A percentile compares a stretch with the other conserved stretches of the same genome.
Conservation (phyloP, 64 coral and sea anemone genomes). For the Montipora foliosa region DNA sequence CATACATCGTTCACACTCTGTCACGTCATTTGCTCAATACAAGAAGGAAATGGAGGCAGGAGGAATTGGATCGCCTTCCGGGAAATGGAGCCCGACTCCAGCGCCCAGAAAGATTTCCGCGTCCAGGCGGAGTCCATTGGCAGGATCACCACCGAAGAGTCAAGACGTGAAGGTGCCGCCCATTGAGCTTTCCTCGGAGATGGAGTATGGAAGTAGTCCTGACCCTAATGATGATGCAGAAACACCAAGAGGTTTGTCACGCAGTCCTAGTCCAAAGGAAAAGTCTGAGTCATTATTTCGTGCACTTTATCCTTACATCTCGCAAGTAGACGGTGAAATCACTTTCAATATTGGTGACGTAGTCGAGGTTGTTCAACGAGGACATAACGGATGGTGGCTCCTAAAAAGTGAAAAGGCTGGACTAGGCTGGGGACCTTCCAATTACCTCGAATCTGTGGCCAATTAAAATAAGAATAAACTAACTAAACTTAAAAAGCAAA, state of each 20-base stretch:
- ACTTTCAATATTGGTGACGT: conserved; percentile 52
- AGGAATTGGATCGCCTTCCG: neutral
- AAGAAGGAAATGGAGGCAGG: neutral
- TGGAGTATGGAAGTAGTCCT: neutral
- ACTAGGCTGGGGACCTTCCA: conserved; percentile 76
- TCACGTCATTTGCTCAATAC: neutral
- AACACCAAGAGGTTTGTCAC: neutral
- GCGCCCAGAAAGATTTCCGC: conserved; percentile 32
- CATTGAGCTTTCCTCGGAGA: neutral
- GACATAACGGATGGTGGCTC: conserved; percentile 76
- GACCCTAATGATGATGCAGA: neutral
- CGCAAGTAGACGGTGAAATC: conserved; percentile 49
- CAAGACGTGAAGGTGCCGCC: neutral
- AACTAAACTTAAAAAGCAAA: too few species aligned
- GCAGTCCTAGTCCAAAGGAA: conserved; percentile 5
- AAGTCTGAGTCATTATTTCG: neutral
- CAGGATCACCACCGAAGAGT: neutral
- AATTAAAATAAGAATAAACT: neutral
- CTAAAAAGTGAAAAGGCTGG: neutral
- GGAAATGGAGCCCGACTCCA: conserved; percentile 17
- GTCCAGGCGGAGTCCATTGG: neutral
- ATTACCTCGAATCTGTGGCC: conserved; percentile 21
- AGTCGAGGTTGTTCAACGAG: conserved; percentile 45
- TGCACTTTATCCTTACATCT: conserved; percentile 50
- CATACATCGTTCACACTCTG: neutral